phyloP scores from a whole-genome alignment of 2,113 vertebrate species.

The Amazona vittata region DNA sequence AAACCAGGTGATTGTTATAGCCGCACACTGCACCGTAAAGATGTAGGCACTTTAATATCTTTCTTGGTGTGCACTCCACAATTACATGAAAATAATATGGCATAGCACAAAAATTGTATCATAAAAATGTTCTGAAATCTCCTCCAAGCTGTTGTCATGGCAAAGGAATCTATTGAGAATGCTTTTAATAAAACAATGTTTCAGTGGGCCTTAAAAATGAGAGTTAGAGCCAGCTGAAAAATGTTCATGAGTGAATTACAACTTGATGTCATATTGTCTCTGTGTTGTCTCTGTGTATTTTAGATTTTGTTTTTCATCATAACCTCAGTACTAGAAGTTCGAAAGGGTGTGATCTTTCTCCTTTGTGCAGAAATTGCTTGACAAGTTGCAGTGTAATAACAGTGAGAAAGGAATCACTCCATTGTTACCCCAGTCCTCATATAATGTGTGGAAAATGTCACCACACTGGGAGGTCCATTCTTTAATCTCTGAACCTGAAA shows the following conservation, averaged over 20 bases:
- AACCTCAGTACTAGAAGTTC: neutral
- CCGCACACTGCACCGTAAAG: neutral
- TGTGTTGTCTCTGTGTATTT: neutral
- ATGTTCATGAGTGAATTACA: neutral
- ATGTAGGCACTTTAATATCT: neutral
- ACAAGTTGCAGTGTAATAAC: neutral
- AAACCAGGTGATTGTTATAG: neutral
- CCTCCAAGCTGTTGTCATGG: slow-evolving; percentile 27
- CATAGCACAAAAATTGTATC: neutral
- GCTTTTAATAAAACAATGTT: slow-evolving; percentile 8
- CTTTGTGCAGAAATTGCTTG: neutral
- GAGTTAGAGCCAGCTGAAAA: neutral
- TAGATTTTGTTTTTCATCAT: neutral
- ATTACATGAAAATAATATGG: neutral
- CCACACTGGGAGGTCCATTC: neutral
- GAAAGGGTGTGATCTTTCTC: neutral
- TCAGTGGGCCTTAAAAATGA: neutral
- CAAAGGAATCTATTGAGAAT: slow-evolving; percentile 21
- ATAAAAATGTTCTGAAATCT: slow-evolving; percentile 1
- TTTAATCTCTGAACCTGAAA: neutral
- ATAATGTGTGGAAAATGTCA: neutral
- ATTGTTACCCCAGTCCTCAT: neutral
- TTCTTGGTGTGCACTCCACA: neutral
- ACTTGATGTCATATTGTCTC: neutral
- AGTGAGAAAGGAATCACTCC: neutral